Percentiles rank a stretch among this genome's conserved stretches.
phyloP scores from a whole-genome alignment of 92 coral and sea anemone genomes.

The Montipora capitata region DNA sequence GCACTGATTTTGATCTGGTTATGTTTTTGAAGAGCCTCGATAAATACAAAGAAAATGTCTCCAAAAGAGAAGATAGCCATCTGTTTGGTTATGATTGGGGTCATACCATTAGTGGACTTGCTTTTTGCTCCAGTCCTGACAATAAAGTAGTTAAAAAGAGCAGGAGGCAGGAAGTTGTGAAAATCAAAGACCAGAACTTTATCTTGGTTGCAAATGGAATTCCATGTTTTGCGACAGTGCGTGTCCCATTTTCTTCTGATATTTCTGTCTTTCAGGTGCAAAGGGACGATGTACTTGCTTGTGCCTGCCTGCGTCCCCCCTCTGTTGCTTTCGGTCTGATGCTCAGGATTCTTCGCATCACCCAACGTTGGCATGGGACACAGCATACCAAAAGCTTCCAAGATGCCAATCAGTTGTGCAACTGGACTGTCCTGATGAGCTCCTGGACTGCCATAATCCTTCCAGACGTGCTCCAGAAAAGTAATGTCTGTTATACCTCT shows the following conservation, averaged over 20 bases:
- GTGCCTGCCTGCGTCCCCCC: neutral
- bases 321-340: no score
- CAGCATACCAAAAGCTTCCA: slow-evolving; percentile 74
- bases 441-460: slow-evolving; percentile 3
- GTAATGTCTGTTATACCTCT: slow-evolving; percentile 53
- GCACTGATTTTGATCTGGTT: slow-evolving; percentile 76
- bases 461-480: slow-evolving; percentile 67
- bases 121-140: slow-evolving; percentile 73
- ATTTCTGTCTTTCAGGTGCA: slow-evolving; percentile 58
- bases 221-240: slow-evolving; percentile 66
- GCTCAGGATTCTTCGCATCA: neutral
- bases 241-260: slow-evolving; percentile 61
- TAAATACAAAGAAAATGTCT: slow-evolving; percentile 71
- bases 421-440: slow-evolving; percentile 13
- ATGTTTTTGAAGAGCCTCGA: slow-evolving; percentile 39
- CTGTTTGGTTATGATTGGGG: slow-evolving; percentile 57
- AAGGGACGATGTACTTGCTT: slow-evolving; percentile 76
- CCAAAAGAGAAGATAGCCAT: slow-evolving; percentile 82
- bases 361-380: slow-evolving; percentile 45
- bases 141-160: slow-evolving; percentile 73
- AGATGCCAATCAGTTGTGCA: slow-evolving; percentile 66
- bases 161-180: slow-evolving; percentile 79
- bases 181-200: slow-evolving; percentile 76
- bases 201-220: slow-evolving; percentile 62
- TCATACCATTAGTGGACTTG: slow-evolving; percentile 63